Conservation (phyloP, 1,140 invertebrate species). For the Onthophagus taurus region DNA sequence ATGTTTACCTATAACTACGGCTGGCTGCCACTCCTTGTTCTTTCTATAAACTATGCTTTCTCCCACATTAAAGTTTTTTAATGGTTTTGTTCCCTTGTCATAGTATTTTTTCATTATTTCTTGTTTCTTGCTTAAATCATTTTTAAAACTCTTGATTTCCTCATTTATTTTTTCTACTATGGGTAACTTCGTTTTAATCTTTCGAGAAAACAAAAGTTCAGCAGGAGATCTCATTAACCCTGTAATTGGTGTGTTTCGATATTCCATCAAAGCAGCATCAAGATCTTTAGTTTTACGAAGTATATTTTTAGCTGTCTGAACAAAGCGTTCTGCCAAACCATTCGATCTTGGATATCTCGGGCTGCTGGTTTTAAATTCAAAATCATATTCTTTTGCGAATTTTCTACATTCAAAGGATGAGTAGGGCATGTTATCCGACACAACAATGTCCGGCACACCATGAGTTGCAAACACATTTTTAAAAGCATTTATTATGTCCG, state of each 20-base stretch:
- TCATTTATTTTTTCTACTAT: background rate
- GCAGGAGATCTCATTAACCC: background rate
- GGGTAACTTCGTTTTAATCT: slow-evolving; percentile 2
- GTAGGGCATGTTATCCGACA: no score
- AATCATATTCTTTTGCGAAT: slow-evolving; percentile 1
- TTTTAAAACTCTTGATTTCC: background rate
- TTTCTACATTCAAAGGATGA: no score
- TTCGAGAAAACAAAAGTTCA: background rate
- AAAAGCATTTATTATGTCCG: background rate
- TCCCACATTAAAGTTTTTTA: background rate
- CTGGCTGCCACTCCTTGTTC: background rate
- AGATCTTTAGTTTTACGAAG: background rate
- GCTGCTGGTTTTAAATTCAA: slow-evolving; percentile 4
- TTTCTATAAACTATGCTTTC: background rate
- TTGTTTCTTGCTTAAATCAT: background rate
- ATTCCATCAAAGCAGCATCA: background rate
- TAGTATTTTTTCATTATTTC: background rate
- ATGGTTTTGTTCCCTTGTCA: background rate
- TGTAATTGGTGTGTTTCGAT: slow-evolving; percentile 3
- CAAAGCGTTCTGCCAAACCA: slow-evolving; percentile 2
- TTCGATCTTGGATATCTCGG: slow-evolving; percentile 1
- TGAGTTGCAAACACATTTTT: background rate
- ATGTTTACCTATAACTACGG: background rate
- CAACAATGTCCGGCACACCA: no score
- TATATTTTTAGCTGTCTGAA: slow-evolving; percentile 1